phyloP scores from a whole-genome alignment of 1,140 invertebrate genomes.

The Vanessa atalanta region DNA sequence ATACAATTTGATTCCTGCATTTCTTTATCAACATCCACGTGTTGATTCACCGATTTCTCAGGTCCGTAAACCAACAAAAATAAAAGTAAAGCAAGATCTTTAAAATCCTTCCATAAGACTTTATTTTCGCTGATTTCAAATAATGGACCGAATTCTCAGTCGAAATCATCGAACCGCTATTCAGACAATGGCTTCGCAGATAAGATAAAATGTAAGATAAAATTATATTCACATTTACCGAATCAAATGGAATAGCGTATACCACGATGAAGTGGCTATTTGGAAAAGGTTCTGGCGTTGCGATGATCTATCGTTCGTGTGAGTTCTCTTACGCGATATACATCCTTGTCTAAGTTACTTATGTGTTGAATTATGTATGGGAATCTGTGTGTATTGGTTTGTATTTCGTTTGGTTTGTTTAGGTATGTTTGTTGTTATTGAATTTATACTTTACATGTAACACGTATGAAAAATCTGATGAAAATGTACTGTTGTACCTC shows the following conservation, averaged over 20 bases:
- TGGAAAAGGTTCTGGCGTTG: background rate
- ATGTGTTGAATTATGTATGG: background rate
- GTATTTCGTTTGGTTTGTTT: too few species aligned
- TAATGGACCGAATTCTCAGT: background rate
- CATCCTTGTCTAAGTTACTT: background rate
- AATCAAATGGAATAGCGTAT: background rate
- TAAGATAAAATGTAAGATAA: conserved; percentile 3
- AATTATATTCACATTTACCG: conserved; percentile 13
- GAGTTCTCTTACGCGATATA: background rate
- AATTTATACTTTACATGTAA: too few species aligned
- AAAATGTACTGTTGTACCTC: too few species aligned
- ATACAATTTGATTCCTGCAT: too few species aligned
- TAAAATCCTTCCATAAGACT: too few species aligned
- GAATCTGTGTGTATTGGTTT: background rate
- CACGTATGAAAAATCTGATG: too few species aligned
- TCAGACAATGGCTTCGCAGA: background rate
- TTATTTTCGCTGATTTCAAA: conserved; percentile 1
- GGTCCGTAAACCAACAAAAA: too few species aligned
- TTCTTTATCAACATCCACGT: too few species aligned
- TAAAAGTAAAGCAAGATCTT: too few species aligned
- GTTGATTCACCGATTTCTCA: too few species aligned
- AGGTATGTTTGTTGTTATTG: too few species aligned
- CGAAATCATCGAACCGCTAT: background rate
- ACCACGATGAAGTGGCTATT: background rate
- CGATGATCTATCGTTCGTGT: background rate